Evolutionary conservation across 2,113 vertebrate species (phyloP).

Genomic region (Charina bottae): DNA sequence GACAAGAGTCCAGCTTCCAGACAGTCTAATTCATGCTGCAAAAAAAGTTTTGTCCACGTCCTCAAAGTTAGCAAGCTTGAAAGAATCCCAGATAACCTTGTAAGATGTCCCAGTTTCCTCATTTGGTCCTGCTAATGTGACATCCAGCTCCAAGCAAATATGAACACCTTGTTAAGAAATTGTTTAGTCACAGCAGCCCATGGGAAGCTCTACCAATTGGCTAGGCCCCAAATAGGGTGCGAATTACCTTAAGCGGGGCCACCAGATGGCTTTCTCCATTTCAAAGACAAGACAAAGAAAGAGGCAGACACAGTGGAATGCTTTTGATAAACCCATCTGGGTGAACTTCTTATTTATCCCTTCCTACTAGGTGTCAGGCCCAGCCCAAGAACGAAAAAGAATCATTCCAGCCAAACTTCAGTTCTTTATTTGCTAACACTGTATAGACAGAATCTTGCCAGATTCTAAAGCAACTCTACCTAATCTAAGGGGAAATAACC

Average conservation of each 20-base stretch:
- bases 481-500: too few species aligned
- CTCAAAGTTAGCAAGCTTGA: not conserved
- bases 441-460: too few species aligned
- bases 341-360: not conserved
- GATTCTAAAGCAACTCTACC: too few species aligned
- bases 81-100: not conserved
- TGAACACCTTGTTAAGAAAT: not conserved
- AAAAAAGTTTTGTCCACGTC: not conserved
- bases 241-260: not conserved
- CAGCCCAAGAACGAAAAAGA: too few species aligned
- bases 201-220: not conserved
- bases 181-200: not conserved
- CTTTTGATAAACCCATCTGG: not conserved
- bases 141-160: not conserved
- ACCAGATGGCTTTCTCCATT: not conserved
- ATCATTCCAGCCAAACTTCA: too few species aligned
- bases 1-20: not conserved
- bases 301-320: not conserved
- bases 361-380: not conserved
- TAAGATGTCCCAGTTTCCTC: not conserved
- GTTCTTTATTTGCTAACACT: too few species aligned
- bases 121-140: not conserved
- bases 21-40: not conserved
- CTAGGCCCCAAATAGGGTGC: not conserved
- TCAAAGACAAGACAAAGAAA: not conserved